phyloP scores from a whole-genome alignment of 2,797 vertebrate species.

The Potorous gilbertii region DNA sequence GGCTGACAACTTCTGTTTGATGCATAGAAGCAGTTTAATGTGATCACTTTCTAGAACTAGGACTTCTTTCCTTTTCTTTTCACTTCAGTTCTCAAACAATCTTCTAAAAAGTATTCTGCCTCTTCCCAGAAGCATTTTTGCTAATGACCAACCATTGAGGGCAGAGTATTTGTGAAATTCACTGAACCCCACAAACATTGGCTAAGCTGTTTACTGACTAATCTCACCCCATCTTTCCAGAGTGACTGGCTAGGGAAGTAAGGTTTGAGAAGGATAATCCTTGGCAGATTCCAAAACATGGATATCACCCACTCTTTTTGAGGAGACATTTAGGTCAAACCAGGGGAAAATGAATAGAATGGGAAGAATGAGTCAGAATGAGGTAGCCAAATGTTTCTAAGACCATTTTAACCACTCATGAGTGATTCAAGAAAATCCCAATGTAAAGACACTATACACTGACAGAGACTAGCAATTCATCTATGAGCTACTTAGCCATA shows the following conservation, averaged over 20 bases:
- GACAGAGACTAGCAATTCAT: background rate
- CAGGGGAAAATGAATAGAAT: background rate
- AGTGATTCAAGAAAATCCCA: background rate
- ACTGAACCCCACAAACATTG: background rate
- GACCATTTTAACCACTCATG: background rate
- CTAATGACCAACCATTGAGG: background rate
- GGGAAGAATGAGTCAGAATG: background rate
- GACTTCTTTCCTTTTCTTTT: background rate
- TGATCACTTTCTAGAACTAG: background rate
- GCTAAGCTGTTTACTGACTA: background rate
- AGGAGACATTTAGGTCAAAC: background rate
- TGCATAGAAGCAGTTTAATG: background rate
- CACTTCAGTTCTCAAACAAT: background rate
- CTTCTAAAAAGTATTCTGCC: background rate
- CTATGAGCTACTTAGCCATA: background rate
- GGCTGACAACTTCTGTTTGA: background rate
- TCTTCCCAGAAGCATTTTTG: background rate
- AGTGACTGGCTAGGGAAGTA: background rate
- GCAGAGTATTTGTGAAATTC: background rate
- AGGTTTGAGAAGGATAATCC: background rate
- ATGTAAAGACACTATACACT: background rate
- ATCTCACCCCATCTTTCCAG: background rate
- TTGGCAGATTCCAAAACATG: background rate
- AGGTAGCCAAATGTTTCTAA: background rate
- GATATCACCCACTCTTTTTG: background rate